A percentile compares a stretch with the other conserved stretches of the same genome.
These are phyloP conservation scores for Lymantria monacha DNA, from an alignment of 2,888 invertebrate genomes.

Conservation along the genomic window DNA sequence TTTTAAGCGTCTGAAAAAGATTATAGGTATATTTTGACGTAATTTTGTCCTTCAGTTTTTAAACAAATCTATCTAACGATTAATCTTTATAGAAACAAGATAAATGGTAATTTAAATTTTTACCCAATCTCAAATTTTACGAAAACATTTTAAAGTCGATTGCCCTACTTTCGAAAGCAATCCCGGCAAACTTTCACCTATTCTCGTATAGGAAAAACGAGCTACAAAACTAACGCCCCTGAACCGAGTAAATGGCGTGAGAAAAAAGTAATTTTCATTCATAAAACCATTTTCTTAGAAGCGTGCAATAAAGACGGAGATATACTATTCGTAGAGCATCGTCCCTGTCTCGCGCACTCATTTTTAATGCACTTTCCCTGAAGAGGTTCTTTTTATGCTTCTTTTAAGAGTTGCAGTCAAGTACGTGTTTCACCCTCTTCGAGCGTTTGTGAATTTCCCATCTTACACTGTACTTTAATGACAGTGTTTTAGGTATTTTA, in stretches of 20 bases:
- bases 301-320: slow-evolving; percentile 45
- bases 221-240: slow-evolving; percentile 62
- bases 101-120: no score
- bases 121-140: no score
- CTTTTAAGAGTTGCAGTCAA: slow-evolving; percentile 59
- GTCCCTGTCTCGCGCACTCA: slow-evolving; percentile 59
- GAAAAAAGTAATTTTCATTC: slow-evolving; percentile 79
- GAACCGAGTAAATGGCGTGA: slow-evolving; percentile 71
- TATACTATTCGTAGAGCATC: slow-evolving; percentile 34
- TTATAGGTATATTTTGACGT: no score
- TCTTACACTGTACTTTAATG: no score
- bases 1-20: no score
- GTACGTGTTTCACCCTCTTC: slow-evolving; percentile 44
- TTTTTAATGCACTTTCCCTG: slow-evolving; percentile 78
- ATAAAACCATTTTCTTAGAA: slow-evolving; percentile 76
- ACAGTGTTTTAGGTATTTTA: no score
- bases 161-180: slow-evolving; percentile 39
- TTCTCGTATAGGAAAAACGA: slow-evolving; percentile 49
- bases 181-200: slow-evolving; percentile 62
- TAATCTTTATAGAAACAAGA: no score
- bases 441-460: slow-evolving; percentile 33
- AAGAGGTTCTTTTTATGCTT: slow-evolving; percentile 65
- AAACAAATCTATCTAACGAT: no score
- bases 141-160: slow-evolving; percentile 20
- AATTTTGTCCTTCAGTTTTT: no score